Evolutionary conservation across 2,113 vertebrate species (phyloP).

Genomic region (Chaetodon auriga): DNA sequence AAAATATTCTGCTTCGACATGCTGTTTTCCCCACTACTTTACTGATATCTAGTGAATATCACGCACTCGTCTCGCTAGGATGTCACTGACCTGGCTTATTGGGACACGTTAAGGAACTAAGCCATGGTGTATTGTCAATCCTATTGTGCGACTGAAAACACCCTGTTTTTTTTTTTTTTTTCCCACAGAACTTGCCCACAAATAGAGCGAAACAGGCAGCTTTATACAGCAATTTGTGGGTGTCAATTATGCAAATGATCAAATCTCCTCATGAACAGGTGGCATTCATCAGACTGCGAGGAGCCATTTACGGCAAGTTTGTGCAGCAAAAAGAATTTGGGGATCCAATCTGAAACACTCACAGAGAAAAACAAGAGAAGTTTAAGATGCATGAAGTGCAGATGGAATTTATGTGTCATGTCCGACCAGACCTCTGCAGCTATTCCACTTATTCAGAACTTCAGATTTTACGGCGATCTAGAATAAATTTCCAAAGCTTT

Average conservation of each 20-base stretch:
- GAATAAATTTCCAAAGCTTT: neutral
- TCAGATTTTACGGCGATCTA: neutral
- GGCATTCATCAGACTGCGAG: neutral
- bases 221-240: neutral
- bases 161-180: too few relatives aligned
- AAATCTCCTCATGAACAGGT: neutral
- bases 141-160: neutral
- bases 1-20: too few relatives aligned
- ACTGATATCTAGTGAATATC: too few relatives aligned
- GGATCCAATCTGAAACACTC: neutral
- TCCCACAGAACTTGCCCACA: neutral
- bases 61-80: too few relatives aligned
- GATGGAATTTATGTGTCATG: neutral
- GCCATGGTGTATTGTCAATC: neutral
- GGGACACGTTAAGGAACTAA: neutral
- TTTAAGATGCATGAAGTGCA: neutral
- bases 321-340: neutral
- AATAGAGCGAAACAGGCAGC: neutral
- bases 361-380: neutral
- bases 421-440: neutral
- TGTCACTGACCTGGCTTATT: too few relatives aligned
- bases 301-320: neutral
- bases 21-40: too few relatives aligned
- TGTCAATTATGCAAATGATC: neutral
- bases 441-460: neutral